These are phyloP conservation scores for Biston stratarius DNA, from an alignment of 2,888 invertebrate species.

Conservation along the genomic window DNA sequence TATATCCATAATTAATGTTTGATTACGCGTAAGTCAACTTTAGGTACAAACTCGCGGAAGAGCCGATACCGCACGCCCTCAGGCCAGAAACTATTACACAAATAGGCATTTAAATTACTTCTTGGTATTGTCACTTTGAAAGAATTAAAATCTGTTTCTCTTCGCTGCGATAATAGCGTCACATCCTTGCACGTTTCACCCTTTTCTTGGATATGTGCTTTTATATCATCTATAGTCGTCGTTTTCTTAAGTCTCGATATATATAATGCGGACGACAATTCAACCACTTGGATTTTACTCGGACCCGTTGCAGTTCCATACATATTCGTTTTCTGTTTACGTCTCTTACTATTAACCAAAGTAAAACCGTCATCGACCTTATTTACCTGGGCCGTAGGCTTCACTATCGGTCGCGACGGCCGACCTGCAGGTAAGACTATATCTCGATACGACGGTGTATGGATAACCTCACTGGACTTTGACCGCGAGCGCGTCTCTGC, in stretches of 20 bases:
- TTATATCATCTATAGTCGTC: conserved; percentile 12
- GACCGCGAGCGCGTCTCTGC: neutral
- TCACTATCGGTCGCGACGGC: neutral
- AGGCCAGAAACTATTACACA: conserved; percentile 19
- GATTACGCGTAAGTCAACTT: neutral
- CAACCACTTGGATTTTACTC: conserved; percentile 13
- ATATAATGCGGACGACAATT: conserved; percentile 10
- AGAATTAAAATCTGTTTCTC: conserved; percentile 10
- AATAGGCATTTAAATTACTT: conserved; percentile 1
- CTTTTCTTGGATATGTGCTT: conserved; percentile 7
- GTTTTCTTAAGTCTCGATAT: conserved; percentile 18
- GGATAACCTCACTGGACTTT: neutral
- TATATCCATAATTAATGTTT: conserved; percentile 10
- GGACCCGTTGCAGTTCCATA: conserved; percentile 12
- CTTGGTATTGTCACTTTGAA: conserved; percentile 11
- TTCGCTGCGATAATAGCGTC: neutral
- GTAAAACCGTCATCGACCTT: conserved; percentile 8
- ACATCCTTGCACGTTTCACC: conserved; percentile 13
- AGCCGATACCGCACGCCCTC: conserved; percentile 18
- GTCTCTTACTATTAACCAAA: conserved; percentile 6
- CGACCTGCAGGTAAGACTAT: neutral
- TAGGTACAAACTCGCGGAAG: conserved; percentile 13
- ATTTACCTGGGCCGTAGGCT: neutral
- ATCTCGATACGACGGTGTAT: neutral
- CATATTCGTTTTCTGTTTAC: conserved; percentile 11